Conservation (phyloP, 2,797 vertebrate genomes). For the Scleropages formosus region DNA sequence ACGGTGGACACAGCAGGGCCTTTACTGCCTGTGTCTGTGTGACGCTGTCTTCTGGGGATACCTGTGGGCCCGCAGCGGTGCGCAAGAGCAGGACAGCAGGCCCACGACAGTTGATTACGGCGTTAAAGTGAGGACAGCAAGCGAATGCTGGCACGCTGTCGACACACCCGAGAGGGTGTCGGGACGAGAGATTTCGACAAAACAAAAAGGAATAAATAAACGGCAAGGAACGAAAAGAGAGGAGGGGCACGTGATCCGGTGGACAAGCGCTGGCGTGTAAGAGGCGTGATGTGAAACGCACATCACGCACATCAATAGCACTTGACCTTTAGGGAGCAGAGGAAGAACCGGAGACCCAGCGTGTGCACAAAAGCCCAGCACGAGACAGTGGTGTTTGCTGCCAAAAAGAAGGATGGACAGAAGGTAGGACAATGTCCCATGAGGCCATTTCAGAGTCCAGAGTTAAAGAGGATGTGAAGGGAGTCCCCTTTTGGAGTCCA, state of each 20-base stretch:
- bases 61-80: too few species aligned
- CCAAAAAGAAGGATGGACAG: background rate
- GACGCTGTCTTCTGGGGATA: too few species aligned
- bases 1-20: too few species aligned
- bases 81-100: too few species aligned
- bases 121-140: too few species aligned
- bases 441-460: background rate
- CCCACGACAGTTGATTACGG: too few species aligned
- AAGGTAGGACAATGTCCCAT: background rate
- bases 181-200: background rate
- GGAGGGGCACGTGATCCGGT: background rate
- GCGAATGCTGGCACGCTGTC: too few species aligned
- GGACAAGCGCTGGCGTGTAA: background rate
- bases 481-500: slow-evolving; percentile 11
- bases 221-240: background rate
- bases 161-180: background rate
- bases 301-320: background rate
- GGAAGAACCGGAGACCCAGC: background rate
- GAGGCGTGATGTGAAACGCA: background rate
- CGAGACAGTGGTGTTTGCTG: background rate
- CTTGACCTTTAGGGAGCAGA: slow-evolving; percentile 26
- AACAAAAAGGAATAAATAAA: background rate
- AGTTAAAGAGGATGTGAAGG: background rate
- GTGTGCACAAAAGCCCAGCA: slow-evolving; percentile 3
- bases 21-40: too few species aligned